Base-by-base conservation (phyloP, 92 coral and sea anemone species). In the Phenganax subtilis region DNA sequence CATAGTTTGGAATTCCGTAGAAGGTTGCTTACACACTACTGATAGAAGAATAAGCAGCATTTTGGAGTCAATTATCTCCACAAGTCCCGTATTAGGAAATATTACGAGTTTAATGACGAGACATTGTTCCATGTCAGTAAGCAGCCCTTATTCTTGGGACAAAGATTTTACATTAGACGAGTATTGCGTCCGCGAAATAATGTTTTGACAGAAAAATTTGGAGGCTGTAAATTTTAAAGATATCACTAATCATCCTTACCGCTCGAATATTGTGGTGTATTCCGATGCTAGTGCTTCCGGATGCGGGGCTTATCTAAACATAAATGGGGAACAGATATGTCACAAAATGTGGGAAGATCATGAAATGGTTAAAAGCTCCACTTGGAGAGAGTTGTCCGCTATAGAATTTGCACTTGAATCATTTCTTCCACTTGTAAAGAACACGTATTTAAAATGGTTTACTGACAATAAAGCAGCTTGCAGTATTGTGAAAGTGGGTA, bases 101-200 rank as follows among this genome's bases (percentile, higher is more conserved):
- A 75, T 82, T 7, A 60, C 75, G 11, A 73, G 89, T 28, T 68
- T 84, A 57, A 75, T 86, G 86, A 86, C 89, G 15, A 83, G 89
- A 47, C 87, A 61, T 62, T 84, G 89, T 12, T 78, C 77, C 64
- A 64, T 86, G 89, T 86, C 86, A 25, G 83, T 85, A 59, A 27
- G 53, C 83, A 61, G 68, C 78, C 84, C 28, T 66, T 86, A 77
- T 30, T 69, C 81, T 82, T 81, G 57, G 83, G 86, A 59, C 47
- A 81, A 76, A 52, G 60, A 47, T 37, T 81, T 75, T 84, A 31
- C 62, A 27, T 58, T 69, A 44, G 81, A 80, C 82, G 80, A 81
- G 54, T 85, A 85, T 64, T 81, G 80, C 76, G 63, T 71, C 30
- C 76, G 76, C 51, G 86, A 86, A 52, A 28, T 86, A 37, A 10